Conservation (phyloP, 2,113 vertebrate species). For the Sardina pilchardus region DNA sequence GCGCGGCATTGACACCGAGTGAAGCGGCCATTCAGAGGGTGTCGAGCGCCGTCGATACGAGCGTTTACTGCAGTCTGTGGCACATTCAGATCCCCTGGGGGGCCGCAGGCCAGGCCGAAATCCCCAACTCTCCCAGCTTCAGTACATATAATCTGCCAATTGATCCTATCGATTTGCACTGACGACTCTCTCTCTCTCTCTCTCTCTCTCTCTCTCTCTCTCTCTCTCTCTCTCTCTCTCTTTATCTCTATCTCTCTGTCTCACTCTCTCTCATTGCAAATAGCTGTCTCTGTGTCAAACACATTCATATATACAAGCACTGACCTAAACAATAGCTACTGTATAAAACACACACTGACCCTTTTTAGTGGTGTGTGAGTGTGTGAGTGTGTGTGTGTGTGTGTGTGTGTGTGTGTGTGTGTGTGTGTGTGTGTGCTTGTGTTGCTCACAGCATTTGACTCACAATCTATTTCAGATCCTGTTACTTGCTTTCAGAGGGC, state of each 20-base stretch:
- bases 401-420: background rate
- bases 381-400: background rate
- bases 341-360: no score
- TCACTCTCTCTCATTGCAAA: background rate
- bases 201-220: background rate
- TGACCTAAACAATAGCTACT: no score
- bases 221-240: background rate
- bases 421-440: no score
- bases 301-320: no score
- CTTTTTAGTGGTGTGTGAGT: background rate
- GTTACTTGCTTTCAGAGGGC: no score
- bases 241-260: conserved; percentile 19
- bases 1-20: background rate
- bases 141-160: conserved; percentile 24
- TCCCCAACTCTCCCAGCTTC: background rate
- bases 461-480: no score
- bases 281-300: no score
- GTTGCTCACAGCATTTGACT: background rate
- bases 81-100: background rate
- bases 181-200: conserved; percentile 6
- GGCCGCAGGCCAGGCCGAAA: background rate
- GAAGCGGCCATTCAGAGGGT: background rate
- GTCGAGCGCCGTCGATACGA: background rate
- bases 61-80: background rate
- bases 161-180: conserved; percentile 28